Evolutionary conservation across 30 jellyfish, hydroid and myxozoan species (phyloP), one percentile per base, ranked within the genome.

Genomic region (Aurelia sp.): DNA sequence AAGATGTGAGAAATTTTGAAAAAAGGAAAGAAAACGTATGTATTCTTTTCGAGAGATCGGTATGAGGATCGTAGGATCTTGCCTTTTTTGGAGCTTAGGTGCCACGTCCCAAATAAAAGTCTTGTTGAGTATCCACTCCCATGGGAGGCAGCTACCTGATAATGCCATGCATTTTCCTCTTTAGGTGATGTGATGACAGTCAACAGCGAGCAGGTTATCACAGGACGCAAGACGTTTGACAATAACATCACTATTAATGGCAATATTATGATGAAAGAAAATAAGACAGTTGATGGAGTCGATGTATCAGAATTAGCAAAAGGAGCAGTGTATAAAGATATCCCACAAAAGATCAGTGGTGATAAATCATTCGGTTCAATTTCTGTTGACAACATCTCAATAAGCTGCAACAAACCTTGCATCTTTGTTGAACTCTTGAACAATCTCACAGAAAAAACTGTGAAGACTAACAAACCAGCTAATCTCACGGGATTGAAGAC

Each of bases 301-400:
- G 99, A 95, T 66, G 71, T 95, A 4, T 95, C 99, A 6, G 91
- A 85, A 31, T 69, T 95, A n/a, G 91, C 69, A 24, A 47, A 55
- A 38, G 52, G 50, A 11, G 82, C 97, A 8, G 93, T 90, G 33
- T 89, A 83, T 83, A 57, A 57, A n/a, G 60, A 94, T 81, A 60
- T 47, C 53, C 90, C 83, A 13, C 96, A 85, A 35, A 63, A 61
- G 3, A 74, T 94, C 21, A 52, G 65, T 52, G 98, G 97, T 11
- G 91, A 82, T 17, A 78, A 66, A 53, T 17, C 76, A 41, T 88
- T 94, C 59, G 19, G 58, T 20, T 10, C 77, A 18, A 22, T 78
- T 15, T 17, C 60, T 13, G 88, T 63, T 4, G 71, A 22, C 13
- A 84, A 87, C 60, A 84, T 93, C 17, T 51, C 85, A 15, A 24